Evolutionary conservation across 1,140 invertebrate genomes (phyloP).

Genomic region (Meloidogyne chitwoodi): DNA sequence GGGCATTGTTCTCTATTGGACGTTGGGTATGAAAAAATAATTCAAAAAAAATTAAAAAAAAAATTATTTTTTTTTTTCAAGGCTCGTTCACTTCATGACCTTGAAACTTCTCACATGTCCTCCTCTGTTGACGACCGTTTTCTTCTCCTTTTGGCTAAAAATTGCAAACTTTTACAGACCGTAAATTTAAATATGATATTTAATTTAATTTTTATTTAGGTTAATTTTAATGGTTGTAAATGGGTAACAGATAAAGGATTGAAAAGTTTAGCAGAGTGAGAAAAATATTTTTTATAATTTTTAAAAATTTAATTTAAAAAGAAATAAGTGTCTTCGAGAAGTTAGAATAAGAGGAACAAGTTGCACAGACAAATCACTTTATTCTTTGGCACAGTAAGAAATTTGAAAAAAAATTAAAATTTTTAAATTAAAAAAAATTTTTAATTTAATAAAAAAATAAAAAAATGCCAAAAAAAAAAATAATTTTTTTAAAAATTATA

Average conservation of each 20-base stretch:
- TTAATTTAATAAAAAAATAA: too few species aligned
- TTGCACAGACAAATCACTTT: conserved; percentile 56
- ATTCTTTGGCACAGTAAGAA: conserved; percentile 45
- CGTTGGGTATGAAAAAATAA: conserved; percentile 41
- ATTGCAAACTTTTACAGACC: conserved; percentile 42
- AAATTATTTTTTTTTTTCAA: conserved; percentile 30
- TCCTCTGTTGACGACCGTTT: conserved; percentile 51
- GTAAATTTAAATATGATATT: neutral
- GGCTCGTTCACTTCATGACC: conserved; percentile 26
- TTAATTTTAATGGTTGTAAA: conserved; percentile 58
- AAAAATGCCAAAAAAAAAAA: too few species aligned
- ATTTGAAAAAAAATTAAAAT: neutral
- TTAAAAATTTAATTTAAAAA: conserved; percentile 20
- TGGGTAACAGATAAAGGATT: conserved; percentile 58
- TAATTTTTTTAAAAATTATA: too few species aligned
- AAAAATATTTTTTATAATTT: neutral
- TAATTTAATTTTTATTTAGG: neutral
- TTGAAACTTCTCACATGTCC: conserved; percentile 54
- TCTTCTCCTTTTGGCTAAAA: conserved; percentile 49
- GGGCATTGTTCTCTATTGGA: conserved; percentile 55
- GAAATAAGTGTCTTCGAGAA: conserved; percentile 49
- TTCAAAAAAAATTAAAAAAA: conserved; percentile 11
- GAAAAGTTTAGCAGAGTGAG: conserved; percentile 39
- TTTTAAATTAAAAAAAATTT: too few species aligned
- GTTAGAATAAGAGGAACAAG: conserved; percentile 53